phyloP scores from a whole-genome alignment of 2,113 vertebrate species.

The Corythoichthys haematopterus region DNA sequence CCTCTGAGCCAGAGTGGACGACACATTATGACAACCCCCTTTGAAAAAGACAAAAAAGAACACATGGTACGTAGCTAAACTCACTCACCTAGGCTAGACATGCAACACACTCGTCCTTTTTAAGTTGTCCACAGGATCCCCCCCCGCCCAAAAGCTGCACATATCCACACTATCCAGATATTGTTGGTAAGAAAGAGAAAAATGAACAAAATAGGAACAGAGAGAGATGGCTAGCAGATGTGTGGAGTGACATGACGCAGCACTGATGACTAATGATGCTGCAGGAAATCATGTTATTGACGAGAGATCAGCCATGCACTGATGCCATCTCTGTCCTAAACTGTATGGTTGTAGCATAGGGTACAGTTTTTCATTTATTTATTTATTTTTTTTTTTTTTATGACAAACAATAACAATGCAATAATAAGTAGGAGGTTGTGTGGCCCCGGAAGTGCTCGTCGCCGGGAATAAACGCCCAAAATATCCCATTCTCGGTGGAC shows the following conservation, averaged over 20 bases:
- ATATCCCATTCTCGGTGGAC: no score
- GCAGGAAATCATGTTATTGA: slow-evolving; percentile 59
- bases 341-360: slow-evolving; percentile 32
- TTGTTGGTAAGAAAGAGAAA: slow-evolving; percentile 57
- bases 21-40: slow-evolving; percentile 62
- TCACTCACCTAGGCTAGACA: slow-evolving; percentile 39
- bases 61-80: slow-evolving; percentile 52
- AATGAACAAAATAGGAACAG: slow-evolving; percentile 47
- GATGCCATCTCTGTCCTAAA: slow-evolving; percentile 46
- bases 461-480: no score
- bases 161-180: slow-evolving; percentile 33
- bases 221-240: slow-evolving; percentile 63
- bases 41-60: slow-evolving; percentile 34
- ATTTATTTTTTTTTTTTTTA: slow-evolving; percentile 15
- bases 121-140: slow-evolving; percentile 26
- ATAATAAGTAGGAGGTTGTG: no score
- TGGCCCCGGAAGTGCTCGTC: no score
- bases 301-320: slow-evolving; percentile 64
- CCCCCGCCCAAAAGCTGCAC: slow-evolving; percentile 28
- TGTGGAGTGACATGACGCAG: slow-evolving; percentile 56
- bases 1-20: slow-evolving; percentile 64
- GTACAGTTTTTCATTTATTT: slow-evolving; percentile 12
- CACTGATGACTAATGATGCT: slow-evolving; percentile 61
- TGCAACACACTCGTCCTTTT: slow-evolving; percentile 21
- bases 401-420: slow-evolving; percentile 3